Base-by-base conservation (phyloP, 2,113 vertebrate species). In the Sciurus niger region DNA sequence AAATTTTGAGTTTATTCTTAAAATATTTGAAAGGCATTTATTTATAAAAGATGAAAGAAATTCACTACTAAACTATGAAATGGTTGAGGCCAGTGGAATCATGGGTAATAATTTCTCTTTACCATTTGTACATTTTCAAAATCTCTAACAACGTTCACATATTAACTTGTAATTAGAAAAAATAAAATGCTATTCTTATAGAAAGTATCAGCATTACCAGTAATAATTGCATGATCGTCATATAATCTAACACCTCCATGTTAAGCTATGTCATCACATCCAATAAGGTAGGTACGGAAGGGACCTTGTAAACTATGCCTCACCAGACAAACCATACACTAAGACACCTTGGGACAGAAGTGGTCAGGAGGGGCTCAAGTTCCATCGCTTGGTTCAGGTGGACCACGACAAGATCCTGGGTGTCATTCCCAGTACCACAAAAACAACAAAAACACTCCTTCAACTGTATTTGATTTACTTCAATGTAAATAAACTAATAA, bases 31-130 rank as follows among this genome's bases (percentile, higher is more conserved):
- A 53, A 60, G 22, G 24, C 22, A 60, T 63, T 63, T 63, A 63
- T 78, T 89, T 72, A 78, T 78, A 65, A 74, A 83, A 77, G n/a
- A 53, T 78, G 24, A 92, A 78, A 93, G 51, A 84, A 95, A 85
- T 40, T 87, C 77, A 63, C 60, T 28, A 24, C 24, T n/a, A 76
- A 88, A 63, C 70, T 85, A 76, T 37, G 30, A 72, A 87, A 94
- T 79, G n/a, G 46, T 84, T 51, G 65, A 63, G 60, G 67, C 24
- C 13, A 72, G 10, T 17, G 34, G 53, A 9, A 67, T 25, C 22
- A 32, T 17, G 18, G 28, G 48, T 22, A 73, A 74, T 17, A 46
- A 82, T 67, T 67, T 67, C 55, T 86, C 73, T 40, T 72, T 63
- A n/a, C 48, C 14, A 76, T 63, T 87, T 30, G 17, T 86, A 3